Evolutionary conservation across 2,888 invertebrate species (phyloP).

Genomic region (Lycocerus yunnanus): DNA sequence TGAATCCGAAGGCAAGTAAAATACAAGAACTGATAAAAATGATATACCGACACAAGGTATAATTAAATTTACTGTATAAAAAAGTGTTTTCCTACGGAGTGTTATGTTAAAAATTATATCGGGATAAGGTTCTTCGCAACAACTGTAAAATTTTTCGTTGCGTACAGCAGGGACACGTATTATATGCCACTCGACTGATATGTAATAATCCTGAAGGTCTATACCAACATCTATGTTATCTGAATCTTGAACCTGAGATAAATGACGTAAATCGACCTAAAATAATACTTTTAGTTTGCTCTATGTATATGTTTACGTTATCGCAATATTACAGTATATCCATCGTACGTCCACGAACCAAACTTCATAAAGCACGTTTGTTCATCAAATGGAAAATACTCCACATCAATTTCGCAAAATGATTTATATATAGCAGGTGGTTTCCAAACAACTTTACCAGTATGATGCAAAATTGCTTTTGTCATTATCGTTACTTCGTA

Average conservation of each 20-base stretch:
- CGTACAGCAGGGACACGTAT: conserved; percentile 89
- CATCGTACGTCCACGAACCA: conserved; percentile 94
- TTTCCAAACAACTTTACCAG: conserved; percentile 94
- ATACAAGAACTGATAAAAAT: conserved; percentile 94
- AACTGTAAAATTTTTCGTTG: conserved; percentile 92
- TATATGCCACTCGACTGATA: conserved; percentile 98
- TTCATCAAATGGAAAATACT: conserved; percentile 93
- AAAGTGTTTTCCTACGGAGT: conserved; percentile 90
- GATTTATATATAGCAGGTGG: conserved; percentile 99
- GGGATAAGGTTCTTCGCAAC: conserved; percentile 95
- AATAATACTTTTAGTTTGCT: conserved; percentile 36
- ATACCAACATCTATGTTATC: conserved; percentile 89
- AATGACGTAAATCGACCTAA: conserved; percentile 88
- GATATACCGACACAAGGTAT: conserved; percentile 97
- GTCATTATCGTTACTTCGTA: conserved; percentile 98
- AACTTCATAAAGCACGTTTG: conserved; percentile 97
- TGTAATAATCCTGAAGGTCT: conserved; percentile 91
- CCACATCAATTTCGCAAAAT: conserved; percentile 93
- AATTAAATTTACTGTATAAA: conserved; percentile 97
- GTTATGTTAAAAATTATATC: conserved; percentile 99
- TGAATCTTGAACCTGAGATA: conserved; percentile 84
- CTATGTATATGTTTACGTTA: background rate
- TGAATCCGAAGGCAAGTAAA: conserved; percentile 96
- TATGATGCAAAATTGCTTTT: conserved; percentile 91
- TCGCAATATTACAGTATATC: conserved; percentile 75